Conservation (phyloP, 2,888 invertebrate genomes). For the Zygogramma bicolorata region DNA sequence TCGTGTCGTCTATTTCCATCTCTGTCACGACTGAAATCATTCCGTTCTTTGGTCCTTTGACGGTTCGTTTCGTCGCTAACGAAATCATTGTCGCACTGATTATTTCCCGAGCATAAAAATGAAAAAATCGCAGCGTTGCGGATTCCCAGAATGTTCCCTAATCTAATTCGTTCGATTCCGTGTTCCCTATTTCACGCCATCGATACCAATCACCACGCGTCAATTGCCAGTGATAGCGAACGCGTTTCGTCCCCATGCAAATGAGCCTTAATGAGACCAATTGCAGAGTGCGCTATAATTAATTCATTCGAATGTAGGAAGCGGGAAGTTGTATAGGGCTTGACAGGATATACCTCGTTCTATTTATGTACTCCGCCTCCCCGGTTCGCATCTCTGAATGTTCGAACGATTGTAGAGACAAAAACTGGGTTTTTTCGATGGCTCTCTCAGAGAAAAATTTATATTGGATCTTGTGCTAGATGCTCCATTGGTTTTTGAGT, state of each 20-base stretch:
- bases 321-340: not conserved
- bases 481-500: too few species aligned
- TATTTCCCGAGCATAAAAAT: too few species aligned
- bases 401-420: not conserved
- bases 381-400: not conserved
- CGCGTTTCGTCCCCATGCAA: too few species aligned
- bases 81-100: too few species aligned
- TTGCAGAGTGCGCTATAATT: not conserved
- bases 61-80: too few species aligned
- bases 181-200: not conserved
- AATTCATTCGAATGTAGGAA: not conserved
- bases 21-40: too few species aligned
- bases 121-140: too few species aligned
- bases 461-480: too few species aligned
- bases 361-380: not conserved
- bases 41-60: too few species aligned
- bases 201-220: not conserved
- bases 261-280: not conserved
- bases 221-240: not conserved
- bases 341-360: not conserved
- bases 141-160: not conserved
- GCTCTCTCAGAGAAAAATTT: too few species aligned
- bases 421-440: not conserved
- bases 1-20: too few species aligned
- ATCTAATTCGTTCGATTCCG: not conserved